phyloP scores from a whole-genome alignment of 2,888 invertebrate species.

The Meta bourneti region DNA sequence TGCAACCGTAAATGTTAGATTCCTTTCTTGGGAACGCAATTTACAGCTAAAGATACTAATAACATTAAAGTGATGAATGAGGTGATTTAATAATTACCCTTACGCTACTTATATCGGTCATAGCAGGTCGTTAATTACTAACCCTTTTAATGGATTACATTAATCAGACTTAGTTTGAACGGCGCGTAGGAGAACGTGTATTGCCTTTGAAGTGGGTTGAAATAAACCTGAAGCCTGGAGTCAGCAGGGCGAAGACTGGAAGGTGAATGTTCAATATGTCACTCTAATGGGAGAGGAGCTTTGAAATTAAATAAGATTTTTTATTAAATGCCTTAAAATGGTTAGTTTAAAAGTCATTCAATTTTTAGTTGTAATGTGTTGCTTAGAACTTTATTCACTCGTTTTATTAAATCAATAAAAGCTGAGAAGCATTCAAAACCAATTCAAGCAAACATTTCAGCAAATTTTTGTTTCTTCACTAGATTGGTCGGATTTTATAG shows the following conservation, averaged over 20 bases:
- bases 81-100: neutral
- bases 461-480: too few relatives aligned
- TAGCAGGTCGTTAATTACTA: neutral
- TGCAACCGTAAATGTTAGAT: neutral
- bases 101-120: neutral
- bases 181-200: neutral
- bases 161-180: constrained; percentile 1
- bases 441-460: too few relatives aligned
- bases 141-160: neutral
- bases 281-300: neutral
- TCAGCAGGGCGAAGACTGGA: neutral
- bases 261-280: neutral
- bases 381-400: too few relatives aligned
- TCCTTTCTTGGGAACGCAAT: neutral
- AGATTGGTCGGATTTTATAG: too few relatives aligned
- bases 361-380: too few relatives aligned
- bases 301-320: neutral
- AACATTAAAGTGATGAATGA: neutral
- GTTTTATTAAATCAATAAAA: too few relatives aligned
- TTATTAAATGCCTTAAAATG: too few relatives aligned
- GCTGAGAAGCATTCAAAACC: too few relatives aligned
- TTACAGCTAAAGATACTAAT: neutral
- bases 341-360: too few relatives aligned
- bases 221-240: neutral
- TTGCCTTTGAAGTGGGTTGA: neutral